These are phyloP conservation scores for Drosophila buzzatii DNA, from an alignment of 2,888 invertebrate species.

Conservation along the genomic window DNA sequence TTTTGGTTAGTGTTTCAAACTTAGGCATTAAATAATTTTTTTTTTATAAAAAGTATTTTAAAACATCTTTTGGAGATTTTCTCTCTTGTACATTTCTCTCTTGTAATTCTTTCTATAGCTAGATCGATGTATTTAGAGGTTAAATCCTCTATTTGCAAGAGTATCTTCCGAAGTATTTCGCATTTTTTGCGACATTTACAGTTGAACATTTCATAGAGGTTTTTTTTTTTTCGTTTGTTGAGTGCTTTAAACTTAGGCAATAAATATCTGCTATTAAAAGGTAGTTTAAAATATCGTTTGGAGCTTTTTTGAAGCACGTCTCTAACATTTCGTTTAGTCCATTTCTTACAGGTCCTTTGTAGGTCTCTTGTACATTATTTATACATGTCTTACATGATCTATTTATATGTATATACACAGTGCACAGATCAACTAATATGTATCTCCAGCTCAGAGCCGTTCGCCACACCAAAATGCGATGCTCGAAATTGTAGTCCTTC, in stretches of 20 bases:
- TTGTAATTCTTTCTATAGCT: too few relatives aligned
- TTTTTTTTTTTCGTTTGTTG: neutral
- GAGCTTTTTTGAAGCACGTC: neutral
- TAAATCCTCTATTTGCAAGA: conserved; percentile 2
- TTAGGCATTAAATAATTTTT: too few relatives aligned
- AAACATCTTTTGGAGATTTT: too few relatives aligned
- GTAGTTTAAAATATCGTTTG: neutral
- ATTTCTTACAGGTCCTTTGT: conserved; percentile 39
- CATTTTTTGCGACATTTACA: neutral
- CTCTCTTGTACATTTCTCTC: too few relatives aligned
- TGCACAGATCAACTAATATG: conserved; percentile 63
- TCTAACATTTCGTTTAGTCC: conserved; percentile 3
- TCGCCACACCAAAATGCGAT: conserved; percentile 51
- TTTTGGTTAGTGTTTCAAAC: too few relatives aligned
- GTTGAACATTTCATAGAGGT: neutral
- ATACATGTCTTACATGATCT: conserved; percentile 19
- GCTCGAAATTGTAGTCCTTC: conserved; percentile 62
- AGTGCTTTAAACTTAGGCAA: neutral
- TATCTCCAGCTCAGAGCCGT: conserved; percentile 50
- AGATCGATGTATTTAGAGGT: too few relatives aligned
- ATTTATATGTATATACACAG: conserved; percentile 28
- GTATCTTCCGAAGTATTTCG: conserved; percentile 3
- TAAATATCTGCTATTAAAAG: conserved; percentile 1
- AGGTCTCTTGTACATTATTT: conserved; percentile 37
- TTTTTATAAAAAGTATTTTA: too few relatives aligned